A percentile compares a stretch with the other conserved stretches of the same genome.
Conservation (phyloP, 2,888 invertebrate genomes). For the Chrysopilus asiliformis region DNA sequence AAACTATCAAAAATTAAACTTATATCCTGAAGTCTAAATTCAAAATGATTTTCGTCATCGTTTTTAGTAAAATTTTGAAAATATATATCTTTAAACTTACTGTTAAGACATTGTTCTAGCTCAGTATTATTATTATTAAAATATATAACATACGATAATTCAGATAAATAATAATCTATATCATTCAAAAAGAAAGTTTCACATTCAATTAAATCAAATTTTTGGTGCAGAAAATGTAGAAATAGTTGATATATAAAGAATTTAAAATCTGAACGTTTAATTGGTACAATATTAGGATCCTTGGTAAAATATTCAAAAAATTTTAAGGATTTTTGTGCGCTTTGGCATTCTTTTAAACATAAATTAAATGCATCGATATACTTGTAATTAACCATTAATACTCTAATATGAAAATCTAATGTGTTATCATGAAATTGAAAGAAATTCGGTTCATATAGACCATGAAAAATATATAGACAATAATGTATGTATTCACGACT, state of each 20-base stretch:
- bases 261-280: conserved; percentile 32
- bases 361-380: conserved; percentile 33
- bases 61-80: conserved; percentile 8
- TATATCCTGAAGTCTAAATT: conserved; percentile 28
- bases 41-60: conserved; percentile 7
- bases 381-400: conserved; percentile 34
- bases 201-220: conserved; percentile 30
- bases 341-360: conserved; percentile 28
- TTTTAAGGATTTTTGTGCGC: conserved; percentile 27
- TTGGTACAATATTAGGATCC: conserved; percentile 34
- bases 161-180: conserved; percentile 34
- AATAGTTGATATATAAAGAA: conserved; percentile 34
- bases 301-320: conserved; percentile 37
- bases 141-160: conserved; percentile 33
- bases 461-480: conserved; percentile 35
- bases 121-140: conserved; percentile 33
- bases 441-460: conserved; percentile 33
- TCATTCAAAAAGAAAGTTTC: conserved; percentile 33
- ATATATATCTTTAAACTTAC: conserved; percentile 10
- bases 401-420: conserved; percentile 32
- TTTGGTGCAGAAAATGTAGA: conserved; percentile 28
- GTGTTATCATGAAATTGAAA: conserved; percentile 26
- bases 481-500: conserved; percentile 30
- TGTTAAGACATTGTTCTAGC: conserved; percentile 19
- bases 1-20: conserved; percentile 34